These are phyloP conservation scores for Cryptotermes secundus DNA, from an alignment of 1,140 invertebrate species.

Conservation along the genomic window DNA sequence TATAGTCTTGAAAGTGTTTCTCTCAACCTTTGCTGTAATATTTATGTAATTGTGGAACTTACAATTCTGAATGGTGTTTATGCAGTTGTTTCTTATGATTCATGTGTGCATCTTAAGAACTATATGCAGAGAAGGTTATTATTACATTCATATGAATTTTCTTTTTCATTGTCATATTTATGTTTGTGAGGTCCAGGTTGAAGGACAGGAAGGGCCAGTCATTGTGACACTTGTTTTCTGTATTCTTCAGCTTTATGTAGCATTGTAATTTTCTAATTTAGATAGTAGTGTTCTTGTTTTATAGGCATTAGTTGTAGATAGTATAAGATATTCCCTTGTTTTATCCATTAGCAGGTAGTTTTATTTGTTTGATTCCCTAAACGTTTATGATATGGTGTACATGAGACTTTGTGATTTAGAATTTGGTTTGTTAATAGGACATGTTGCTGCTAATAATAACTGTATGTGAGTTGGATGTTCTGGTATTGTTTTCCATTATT, in stretches of 20 bases:
- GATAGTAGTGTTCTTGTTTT: neutral
- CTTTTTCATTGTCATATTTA: neutral
- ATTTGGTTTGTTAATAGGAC: neutral
- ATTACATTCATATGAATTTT: neutral
- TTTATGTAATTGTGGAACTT: neutral
- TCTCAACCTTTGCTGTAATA: neutral
- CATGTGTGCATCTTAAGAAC: neutral
- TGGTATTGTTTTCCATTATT: neutral
- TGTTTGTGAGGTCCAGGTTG: neutral
- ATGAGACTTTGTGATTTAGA: neutral
- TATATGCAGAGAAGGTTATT: neutral
- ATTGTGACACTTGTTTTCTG: neutral
- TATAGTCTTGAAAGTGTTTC: neutral
- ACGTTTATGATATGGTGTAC: no score
- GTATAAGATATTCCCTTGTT: neutral
- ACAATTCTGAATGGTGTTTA: neutral
- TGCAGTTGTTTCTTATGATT: neutral
- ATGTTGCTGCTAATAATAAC: neutral
- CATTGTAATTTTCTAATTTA: neutral
- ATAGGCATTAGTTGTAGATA: neutral
- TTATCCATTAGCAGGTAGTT: no score
- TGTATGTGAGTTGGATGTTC: neutral
- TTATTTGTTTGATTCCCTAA: no score
- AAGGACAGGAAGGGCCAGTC: neutral
- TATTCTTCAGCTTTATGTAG: neutral